Evolutionary conservation across 2,113 vertebrate genomes (phyloP), one percentile per base, ranked within the genome.

Genomic region (Chloropsis cyanopogon): DNA sequence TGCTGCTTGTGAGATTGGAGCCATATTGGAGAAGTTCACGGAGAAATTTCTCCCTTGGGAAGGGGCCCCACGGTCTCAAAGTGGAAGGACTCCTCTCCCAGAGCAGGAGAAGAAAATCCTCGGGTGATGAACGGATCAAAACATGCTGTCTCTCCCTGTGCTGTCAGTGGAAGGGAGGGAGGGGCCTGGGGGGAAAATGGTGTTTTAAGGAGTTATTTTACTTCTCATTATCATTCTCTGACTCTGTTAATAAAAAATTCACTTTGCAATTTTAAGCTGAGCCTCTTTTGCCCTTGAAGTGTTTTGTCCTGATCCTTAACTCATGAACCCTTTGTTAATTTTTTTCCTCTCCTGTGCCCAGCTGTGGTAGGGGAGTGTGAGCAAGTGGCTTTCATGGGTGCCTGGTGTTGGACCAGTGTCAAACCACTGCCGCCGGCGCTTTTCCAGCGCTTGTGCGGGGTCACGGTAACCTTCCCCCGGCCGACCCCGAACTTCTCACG

Each of bases 1-100:
- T 54, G 39, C 39, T 79, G 11, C 20, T 14, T 0, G 2, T 9
- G 50, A 31, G 33, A 24, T 2, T 44, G 15, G 61, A 79, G 1
- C 15, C 25, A 12, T 2, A 0, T 15, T 6, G 2, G 20, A 25
- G 41, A 65, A 54, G 12, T 31, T 31, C 9, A 44, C 0, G 1
- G 61, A 37, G 25, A 54, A 9, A 6, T 53, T 7, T 35, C 11
- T 64, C 7, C 15, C 6, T 2, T 37, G 25, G 77, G 5, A 63
- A 53, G 18, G 19, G 39, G 29, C 14, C 9, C 49, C 19, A 44
- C 0, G 1, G 19, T 3, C 7, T 9, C 8, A 13, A 14, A 44
- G 33, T 21, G 25, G 15, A 35, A 54, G 15, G 31, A 29, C 10
- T 54, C 6, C 25, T 54, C 15, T 20, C 15, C 26, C 33, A 4